Percentiles rank a stretch among this genome's conserved stretches.
Evolutionary conservation across 2,888 invertebrate species (phyloP).

Genomic region (Hemicrepidius hirtus): DNA sequence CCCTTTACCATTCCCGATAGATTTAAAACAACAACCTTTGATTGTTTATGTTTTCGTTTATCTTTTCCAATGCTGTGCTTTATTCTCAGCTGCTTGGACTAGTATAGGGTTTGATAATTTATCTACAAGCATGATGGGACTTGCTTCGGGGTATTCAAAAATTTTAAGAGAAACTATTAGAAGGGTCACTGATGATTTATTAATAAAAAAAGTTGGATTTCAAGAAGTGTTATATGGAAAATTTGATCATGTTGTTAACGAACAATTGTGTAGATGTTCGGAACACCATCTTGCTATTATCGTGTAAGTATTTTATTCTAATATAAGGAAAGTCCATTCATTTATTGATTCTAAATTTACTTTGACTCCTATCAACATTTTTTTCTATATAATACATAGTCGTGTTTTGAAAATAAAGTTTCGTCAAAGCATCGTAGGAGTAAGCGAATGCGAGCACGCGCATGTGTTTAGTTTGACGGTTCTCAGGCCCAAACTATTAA

Average conservation of each 20-base stretch:
- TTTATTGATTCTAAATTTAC: background rate
- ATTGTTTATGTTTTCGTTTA: slow-evolving; percentile 33
- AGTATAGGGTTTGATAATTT: slow-evolving; percentile 61
- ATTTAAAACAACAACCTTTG: slow-evolving; percentile 24
- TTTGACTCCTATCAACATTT: too few relatives aligned
- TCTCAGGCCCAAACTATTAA: too few relatives aligned
- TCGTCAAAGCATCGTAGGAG: too few relatives aligned
- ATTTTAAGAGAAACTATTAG: slow-evolving; percentile 58
- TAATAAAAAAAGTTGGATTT: too few relatives aligned
- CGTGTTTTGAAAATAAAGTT: too few relatives aligned
- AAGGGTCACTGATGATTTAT: too few relatives aligned
- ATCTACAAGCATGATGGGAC: slow-evolving; percentile 50
- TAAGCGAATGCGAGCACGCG: too few relatives aligned
- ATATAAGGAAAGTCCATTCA: background rate
- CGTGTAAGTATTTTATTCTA: slow-evolving; percentile 3
- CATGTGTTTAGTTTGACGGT: too few relatives aligned
- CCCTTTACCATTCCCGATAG: slow-evolving; percentile 38
- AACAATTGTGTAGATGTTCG: slow-evolving; percentile 52
- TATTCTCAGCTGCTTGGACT: slow-evolving; percentile 55
- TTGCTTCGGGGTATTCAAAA: slow-evolving; percentile 59
- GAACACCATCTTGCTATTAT: slow-evolving; percentile 54
- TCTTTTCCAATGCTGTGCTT: slow-evolving; percentile 37
- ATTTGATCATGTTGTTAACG: slow-evolving; percentile 29
- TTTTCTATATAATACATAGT: too few relatives aligned
- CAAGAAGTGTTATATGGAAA: slow-evolving; percentile 14